Conservation (phyloP, 2,113 vertebrate genomes). For the Eulacestoma nigropectus region DNA sequence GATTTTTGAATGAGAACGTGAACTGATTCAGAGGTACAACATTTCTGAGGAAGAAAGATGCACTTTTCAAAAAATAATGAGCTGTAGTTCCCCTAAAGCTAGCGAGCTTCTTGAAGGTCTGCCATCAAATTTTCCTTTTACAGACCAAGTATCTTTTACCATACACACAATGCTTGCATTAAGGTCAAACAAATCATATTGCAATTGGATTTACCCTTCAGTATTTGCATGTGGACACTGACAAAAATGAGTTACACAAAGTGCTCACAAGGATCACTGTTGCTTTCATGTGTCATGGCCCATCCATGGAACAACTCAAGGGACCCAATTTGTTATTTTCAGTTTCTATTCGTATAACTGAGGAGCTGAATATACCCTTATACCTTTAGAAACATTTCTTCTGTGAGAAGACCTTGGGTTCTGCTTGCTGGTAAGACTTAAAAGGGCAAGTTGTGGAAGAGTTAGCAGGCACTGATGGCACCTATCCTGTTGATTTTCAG, state of each 20-base stretch:
- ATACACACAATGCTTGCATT: not conserved
- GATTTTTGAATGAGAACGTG: not conserved
- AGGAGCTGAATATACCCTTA: not conserved
- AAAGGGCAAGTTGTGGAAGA: not conserved
- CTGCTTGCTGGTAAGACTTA: not conserved
- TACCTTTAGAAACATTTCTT: not conserved
- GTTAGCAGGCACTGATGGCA: not conserved
- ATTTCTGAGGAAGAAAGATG: not conserved
- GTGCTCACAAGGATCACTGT: not conserved
- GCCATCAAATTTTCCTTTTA: not conserved
- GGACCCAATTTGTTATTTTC: not conserved
- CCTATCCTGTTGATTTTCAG: not conserved
- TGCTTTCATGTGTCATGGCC: not conserved
- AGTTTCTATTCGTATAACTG: not conserved
- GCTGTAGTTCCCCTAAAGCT: not conserved
- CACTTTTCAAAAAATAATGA: not conserved
- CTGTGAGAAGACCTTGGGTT: not conserved
- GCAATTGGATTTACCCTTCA: not conserved
- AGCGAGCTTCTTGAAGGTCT: not conserved
- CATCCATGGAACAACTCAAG: not conserved
- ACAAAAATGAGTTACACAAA: not conserved
- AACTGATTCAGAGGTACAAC: constrained; percentile 8
- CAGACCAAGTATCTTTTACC: not conserved
- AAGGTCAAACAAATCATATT: not conserved
- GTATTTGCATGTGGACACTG: not conserved